phyloP scores from a whole-genome alignment of 2,888 invertebrate genomes.

The Trichopoda pennipes region DNA sequence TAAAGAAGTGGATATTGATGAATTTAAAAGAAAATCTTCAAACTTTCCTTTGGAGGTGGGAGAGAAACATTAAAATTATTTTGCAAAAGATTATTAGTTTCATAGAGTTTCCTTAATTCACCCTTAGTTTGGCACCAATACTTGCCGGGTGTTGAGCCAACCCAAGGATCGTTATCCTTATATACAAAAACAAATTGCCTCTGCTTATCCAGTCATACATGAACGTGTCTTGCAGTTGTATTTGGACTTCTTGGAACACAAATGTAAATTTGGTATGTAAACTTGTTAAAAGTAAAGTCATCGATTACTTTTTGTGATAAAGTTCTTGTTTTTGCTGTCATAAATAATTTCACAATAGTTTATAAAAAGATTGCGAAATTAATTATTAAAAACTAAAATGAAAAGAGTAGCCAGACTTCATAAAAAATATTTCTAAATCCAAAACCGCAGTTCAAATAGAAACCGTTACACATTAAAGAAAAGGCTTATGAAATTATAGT shows the following conservation, averaged over 20 bases:
- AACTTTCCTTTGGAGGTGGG: slow-evolving; percentile 75
- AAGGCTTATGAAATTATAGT: too few species aligned
- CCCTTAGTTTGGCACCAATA: slow-evolving; percentile 77
- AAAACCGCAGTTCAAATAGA: too few species aligned
- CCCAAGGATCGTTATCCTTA: slow-evolving; percentile 71
- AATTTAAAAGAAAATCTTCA: slow-evolving; percentile 72
- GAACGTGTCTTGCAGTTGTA: slow-evolving; percentile 85
- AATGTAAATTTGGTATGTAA: slow-evolving; percentile 78
- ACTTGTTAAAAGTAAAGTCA: too few species aligned
- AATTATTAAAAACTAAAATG: too few species aligned
- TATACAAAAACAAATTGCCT: slow-evolving; percentile 80
- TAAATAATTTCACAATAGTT: slow-evolving; percentile 37
- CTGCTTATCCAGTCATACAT: slow-evolving; percentile 86
- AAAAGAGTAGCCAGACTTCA: too few species aligned
- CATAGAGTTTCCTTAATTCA: not conserved
- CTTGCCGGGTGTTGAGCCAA: slow-evolving; percentile 76
- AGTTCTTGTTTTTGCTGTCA: not conserved
- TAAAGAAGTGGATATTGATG: slow-evolving; percentile 66
- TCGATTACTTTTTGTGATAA: too few species aligned
- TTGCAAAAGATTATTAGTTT: not conserved
- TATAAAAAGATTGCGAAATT: not conserved
- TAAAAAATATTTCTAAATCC: too few species aligned
- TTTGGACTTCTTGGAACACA: slow-evolving; percentile 85
- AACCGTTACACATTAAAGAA: too few species aligned
- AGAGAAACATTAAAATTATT: not conserved